phyloP scores from a whole-genome alignment of 2,888 invertebrate genomes.

The Heliconius sara region DNA sequence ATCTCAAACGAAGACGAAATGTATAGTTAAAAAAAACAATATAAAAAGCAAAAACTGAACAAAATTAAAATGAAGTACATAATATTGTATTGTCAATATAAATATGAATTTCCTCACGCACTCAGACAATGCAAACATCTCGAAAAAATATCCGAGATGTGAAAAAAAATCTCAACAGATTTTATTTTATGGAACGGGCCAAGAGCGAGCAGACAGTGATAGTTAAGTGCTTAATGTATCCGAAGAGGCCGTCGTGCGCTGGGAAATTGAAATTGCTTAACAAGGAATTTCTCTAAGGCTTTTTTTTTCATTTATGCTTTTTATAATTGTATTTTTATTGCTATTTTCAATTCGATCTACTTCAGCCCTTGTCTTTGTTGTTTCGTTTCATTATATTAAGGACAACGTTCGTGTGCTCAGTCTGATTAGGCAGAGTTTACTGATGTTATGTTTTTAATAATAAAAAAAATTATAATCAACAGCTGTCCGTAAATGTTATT shows the following conservation, averaged over 20 bases:
- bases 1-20: background rate
- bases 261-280: conserved; percentile 79
- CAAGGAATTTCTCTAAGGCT: conserved; percentile 50
- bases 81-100: conserved; percentile 3
- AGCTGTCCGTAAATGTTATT: background rate
- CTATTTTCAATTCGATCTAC: too few relatives aligned
- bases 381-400: too few relatives aligned
- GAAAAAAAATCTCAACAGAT: conserved; percentile 48
- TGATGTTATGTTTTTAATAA: too few relatives aligned
- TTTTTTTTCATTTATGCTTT: background rate
- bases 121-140: conserved; percentile 47
- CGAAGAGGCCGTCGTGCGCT: conserved; percentile 71
- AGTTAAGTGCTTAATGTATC: conserved; percentile 83
- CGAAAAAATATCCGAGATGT: conserved; percentile 40
- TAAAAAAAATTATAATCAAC: too few relatives aligned
- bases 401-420: too few relatives aligned
- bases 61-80: conserved; percentile 10
- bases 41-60: background rate
- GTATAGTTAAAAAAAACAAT: background rate
- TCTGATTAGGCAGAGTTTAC: too few relatives aligned
- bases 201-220: conserved; percentile 80
- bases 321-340: background rate
- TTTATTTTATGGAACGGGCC: conserved; percentile 69
- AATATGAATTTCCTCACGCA: conserved; percentile 32
- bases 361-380: too few relatives aligned